Conservation (phyloP, 2,113 vertebrate genomes). For the Caracal caracal region DNA sequence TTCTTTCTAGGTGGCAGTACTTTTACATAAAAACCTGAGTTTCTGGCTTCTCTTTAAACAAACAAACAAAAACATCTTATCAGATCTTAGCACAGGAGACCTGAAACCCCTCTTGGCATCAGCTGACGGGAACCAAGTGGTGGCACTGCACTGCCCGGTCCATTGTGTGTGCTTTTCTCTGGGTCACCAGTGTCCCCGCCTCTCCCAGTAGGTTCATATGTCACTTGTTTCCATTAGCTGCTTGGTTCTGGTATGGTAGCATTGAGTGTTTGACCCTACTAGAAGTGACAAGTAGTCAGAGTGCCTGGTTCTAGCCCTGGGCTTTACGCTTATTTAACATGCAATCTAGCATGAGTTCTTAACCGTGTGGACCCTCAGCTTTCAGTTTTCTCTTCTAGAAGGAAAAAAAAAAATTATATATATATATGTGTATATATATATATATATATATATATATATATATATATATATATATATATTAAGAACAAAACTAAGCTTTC, state of each 20-base stretch:
- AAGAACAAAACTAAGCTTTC: neutral
- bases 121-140: accelerated
- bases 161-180: neutral
- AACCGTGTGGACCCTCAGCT: neutral
- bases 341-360: neutral
- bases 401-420: neutral
- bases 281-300: neutral
- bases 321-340: neutral
- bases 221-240: neutral
- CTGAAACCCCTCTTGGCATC: neutral
- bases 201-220: neutral
- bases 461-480: neutral
- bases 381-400: neutral
- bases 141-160: neutral
- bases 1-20: neutral
- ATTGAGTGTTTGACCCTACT: neutral
- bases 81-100: neutral
- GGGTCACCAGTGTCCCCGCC: neutral
- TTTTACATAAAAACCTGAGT: neutral
- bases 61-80: neutral
- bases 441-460: too few species aligned
- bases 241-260: neutral
- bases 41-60: neutral
- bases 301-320: neutral
- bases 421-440: too few species aligned